Evolutionary conservation across 2,113 vertebrate species (phyloP).

Genomic region (Sylvia atricapilla): DNA sequence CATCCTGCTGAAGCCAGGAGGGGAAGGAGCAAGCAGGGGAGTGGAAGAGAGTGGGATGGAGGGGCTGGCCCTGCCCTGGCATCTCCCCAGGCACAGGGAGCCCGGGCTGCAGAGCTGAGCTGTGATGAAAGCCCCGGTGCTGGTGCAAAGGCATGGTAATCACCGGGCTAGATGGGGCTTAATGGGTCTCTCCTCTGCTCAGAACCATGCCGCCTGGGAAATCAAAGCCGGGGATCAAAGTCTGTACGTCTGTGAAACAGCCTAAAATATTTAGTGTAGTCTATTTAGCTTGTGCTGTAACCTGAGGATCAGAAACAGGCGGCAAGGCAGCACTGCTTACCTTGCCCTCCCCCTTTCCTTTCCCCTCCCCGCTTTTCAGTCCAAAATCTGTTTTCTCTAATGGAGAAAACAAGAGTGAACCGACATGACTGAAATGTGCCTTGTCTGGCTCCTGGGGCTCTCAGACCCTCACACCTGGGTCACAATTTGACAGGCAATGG

Average conservation of each 20-base stretch:
- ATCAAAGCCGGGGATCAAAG: slow-evolving; percentile 57
- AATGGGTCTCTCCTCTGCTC: slow-evolving; percentile 9
- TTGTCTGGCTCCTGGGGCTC: slow-evolving; percentile 23
- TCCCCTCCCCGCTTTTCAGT: not conserved
- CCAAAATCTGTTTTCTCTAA: not conserved
- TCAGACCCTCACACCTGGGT: slow-evolving; percentile 5
- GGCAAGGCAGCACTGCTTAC: slow-evolving; percentile 22
- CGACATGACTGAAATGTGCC: not conserved
- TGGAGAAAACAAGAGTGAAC: slow-evolving; percentile 10
- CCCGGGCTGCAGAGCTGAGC: not conserved
- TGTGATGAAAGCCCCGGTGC: not conserved
- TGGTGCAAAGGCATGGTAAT: not conserved
- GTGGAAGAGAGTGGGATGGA: not conserved
- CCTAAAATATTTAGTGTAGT: slow-evolving; percentile 42
- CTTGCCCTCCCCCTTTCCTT: not conserved
- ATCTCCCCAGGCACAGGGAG: not conserved
- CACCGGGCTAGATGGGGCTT: not conserved
- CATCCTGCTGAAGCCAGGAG: not conserved
- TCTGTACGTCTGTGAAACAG: not conserved
- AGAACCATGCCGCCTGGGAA: not conserved
- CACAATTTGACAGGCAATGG: slow-evolving; percentile 12
- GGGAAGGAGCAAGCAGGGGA: not conserved
- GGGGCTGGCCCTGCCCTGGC: not conserved
- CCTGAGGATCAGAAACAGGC: slow-evolving; percentile 32
- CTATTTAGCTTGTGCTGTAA: slow-evolving; percentile 55